phyloP scores from a whole-genome alignment of 2,797 vertebrate genomes.

The Agapornis canus region DNA sequence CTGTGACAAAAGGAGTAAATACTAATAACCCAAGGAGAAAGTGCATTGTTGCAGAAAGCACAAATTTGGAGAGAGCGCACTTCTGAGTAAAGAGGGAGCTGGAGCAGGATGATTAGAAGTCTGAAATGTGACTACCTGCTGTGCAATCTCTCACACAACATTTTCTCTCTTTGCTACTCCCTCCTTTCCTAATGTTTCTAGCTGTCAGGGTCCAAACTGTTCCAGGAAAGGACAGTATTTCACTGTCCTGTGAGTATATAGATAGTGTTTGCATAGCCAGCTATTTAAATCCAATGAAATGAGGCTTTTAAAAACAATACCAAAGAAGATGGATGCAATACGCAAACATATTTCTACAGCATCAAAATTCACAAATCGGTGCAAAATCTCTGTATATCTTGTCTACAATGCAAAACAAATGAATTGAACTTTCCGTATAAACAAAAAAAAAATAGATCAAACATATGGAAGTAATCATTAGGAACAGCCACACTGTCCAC shows the following conservation, averaged over 20 bases:
- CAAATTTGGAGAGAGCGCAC: neutral
- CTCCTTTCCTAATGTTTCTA: neutral
- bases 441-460: neutral
- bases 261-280: neutral
- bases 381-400: neutral
- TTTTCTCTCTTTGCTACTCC: neutral
- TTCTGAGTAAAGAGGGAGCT: neutral
- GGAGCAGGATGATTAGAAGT: neutral
- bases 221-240: neutral
- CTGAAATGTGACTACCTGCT: neutral
- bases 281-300: neutral
- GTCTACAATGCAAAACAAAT: neutral
- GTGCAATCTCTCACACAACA: neutral
- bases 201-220: neutral
- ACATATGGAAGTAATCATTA: neutral
- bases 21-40: neutral
- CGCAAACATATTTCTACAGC: neutral
- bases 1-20: neutral
- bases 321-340: neutral
- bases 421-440: neutral
- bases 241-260: rapidly evolving
- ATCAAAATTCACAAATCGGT: neutral
- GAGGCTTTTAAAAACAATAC: neutral
- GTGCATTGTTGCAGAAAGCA: neutral
- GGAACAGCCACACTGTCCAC: neutral